Percentiles rank a stretch among this genome's conserved stretches.
phyloP scores from a whole-genome alignment of 1,140 invertebrate genomes.

The Platyscapa corneri region DNA sequence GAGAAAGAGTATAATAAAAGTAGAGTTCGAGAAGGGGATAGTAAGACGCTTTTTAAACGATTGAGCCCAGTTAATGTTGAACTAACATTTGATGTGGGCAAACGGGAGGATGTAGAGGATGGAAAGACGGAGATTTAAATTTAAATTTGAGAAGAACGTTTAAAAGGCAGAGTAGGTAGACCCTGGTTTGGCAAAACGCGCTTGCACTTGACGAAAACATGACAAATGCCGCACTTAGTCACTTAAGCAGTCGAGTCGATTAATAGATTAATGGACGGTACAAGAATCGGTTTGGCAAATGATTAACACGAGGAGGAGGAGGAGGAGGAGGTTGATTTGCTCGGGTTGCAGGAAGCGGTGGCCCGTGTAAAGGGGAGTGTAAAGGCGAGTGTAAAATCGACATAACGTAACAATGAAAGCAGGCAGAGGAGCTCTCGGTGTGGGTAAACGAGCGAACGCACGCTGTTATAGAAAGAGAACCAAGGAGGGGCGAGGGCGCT shows the following conservation, averaged over 20 bases:
- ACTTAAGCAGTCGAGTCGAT: too few relatives aligned
- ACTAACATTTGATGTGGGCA: too few relatives aligned
- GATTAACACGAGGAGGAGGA: background rate
- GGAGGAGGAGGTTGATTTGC: background rate
- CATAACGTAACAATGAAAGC: slow-evolving; percentile 5
- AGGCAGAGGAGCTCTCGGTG: background rate
- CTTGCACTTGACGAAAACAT: background rate
- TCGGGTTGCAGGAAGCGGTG: background rate
- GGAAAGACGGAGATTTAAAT: background rate
- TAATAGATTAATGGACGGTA: background rate
- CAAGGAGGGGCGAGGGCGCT: too few relatives aligned
- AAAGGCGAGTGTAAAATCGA: background rate
- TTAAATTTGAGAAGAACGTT: background rate
- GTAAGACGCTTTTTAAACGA: too few relatives aligned
- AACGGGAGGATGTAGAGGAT: too few relatives aligned
- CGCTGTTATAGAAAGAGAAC: too few relatives aligned
- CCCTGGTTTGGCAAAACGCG: too few relatives aligned
- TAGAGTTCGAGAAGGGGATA: too few relatives aligned
- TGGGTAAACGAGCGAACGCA: background rate
- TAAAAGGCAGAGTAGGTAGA: background rate
- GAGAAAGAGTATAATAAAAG: too few relatives aligned
- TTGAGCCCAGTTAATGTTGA: too few relatives aligned
- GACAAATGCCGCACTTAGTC: too few relatives aligned
- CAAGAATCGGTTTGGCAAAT: background rate
- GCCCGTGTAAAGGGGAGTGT: background rate